A percentile compares a stretch with the other conserved stretches of the same genome.
phyloP scores from a whole-genome alignment of 92 coral and sea anemone genomes.

The Isaurus tuberculatus region DNA sequence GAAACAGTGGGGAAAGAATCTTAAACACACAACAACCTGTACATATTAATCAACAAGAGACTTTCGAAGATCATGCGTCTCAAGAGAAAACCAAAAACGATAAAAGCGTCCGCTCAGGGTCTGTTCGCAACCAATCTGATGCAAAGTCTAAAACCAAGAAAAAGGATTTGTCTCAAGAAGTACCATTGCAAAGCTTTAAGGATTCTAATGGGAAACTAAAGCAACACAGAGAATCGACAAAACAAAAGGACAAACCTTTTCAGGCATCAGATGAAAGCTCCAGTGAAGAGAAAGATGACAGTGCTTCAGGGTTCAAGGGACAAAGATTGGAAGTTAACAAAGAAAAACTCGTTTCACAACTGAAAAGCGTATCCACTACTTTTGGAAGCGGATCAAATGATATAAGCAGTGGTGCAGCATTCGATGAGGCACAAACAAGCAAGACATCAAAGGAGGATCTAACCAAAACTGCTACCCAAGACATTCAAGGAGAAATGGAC shows the following conservation, averaged over 20 bases:
- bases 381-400: constrained; percentile 24
- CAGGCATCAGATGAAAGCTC: neutral
- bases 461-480: constrained; percentile 32
- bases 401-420: neutral
- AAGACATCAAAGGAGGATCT: neutral
- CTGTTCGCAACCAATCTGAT: neutral
- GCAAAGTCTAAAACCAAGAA: neutral
- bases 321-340: neutral
- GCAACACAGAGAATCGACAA: neutral
- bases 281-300: neutral
- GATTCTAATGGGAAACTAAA: neutral
- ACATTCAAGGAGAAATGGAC: constrained; percentile 17
- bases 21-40: neutral
- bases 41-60: neutral
- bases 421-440: neutral
- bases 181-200: constrained; percentile 6
- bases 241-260: neutral
- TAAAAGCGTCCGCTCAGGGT: neutral
- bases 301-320: neutral
- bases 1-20: neutral
- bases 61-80: neutral
- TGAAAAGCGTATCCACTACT: neutral
- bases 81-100: neutral
- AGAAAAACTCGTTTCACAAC: neutral
- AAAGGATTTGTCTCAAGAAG: neutral